A percentile compares a stretch with the other conserved stretches of the same genome.
Conservation (phyloP, 2,888 invertebrate genomes). For the Cataglyphis altisquamis region DNA sequence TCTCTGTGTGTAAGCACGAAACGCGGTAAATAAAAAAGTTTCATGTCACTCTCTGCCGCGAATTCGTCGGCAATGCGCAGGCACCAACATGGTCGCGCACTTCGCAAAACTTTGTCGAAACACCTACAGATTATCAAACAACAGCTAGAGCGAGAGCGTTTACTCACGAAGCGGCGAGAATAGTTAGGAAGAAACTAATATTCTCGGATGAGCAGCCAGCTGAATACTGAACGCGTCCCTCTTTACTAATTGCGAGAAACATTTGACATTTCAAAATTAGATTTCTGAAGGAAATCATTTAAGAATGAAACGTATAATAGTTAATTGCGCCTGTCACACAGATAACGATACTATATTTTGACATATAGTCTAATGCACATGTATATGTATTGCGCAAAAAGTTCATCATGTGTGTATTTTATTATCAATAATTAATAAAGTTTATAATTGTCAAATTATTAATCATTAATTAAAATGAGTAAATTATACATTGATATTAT, state of each 20-base stretch:
- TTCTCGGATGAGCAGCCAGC: conserved; percentile 20
- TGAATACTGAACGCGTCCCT: conserved; percentile 15
- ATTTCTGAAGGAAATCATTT: background rate
- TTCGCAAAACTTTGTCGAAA: conserved; percentile 75
- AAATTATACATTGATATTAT: background rate
- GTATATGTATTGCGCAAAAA: background rate
- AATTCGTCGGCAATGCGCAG: conserved; percentile 79
- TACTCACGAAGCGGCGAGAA: conserved; percentile 35
- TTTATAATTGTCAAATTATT: background rate
- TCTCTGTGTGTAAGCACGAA: conserved; percentile 67
- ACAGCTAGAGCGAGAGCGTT: conserved; percentile 55
- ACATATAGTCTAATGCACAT: background rate
- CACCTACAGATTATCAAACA: conserved; percentile 66
- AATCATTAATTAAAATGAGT: background rate
- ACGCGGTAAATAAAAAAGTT: conserved; percentile 79
- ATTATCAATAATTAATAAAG: conserved; percentile 21
- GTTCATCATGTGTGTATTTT: background rate
- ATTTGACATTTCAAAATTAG: background rate
- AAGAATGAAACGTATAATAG: background rate
- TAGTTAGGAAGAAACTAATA: conserved; percentile 57
- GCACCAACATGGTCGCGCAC: conserved; percentile 82
- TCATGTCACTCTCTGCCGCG: conserved; percentile 74
- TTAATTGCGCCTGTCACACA: background rate
- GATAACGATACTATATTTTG: background rate
- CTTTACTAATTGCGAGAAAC: background rate